Conservation (phyloP, 2,888 invertebrate genomes). For the Entomobrya proxima region DNA sequence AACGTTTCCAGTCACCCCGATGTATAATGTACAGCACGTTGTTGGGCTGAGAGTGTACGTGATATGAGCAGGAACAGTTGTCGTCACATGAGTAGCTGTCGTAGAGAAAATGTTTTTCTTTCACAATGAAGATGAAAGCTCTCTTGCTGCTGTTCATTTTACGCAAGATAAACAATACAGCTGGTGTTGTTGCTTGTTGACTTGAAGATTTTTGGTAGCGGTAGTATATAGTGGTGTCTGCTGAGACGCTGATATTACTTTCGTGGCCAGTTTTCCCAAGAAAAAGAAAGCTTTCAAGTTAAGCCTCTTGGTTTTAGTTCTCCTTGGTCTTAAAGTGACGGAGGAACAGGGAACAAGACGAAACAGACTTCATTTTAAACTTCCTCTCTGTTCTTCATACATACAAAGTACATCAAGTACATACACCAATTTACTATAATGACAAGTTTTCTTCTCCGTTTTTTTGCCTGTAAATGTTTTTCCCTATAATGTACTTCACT, state of each 20-base stretch:
- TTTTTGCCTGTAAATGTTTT: conserved; percentile 13
- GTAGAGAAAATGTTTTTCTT: conserved; percentile 41
- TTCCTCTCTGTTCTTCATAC: conserved; percentile 18
- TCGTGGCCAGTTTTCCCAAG: background rate
- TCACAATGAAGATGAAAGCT: conserved; percentile 43
- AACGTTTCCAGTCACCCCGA: background rate
- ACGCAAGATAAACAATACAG: conserved; percentile 53
- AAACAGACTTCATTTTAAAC: conserved; percentile 48
- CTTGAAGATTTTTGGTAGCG: conserved; percentile 11
- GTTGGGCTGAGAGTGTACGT: background rate
- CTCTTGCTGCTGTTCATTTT: conserved; percentile 63
- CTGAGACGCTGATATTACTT: background rate
- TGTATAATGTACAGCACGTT: background rate
- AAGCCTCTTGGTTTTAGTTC: background rate
- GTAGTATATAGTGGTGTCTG: too few relatives aligned
- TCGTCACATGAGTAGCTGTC: conserved; percentile 16
- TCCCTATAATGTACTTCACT: background rate
- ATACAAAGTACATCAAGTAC: conserved; percentile 1
- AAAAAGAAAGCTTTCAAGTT: conserved; percentile 11
- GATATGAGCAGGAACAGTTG: background rate
- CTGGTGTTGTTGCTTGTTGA: background rate
- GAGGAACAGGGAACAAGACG: background rate
- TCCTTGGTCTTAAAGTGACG: conserved; percentile 5
- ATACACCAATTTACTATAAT: background rate
- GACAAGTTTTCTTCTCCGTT: background rate